Base-by-base conservation (phyloP, 2,888 invertebrate species). In the Leptarthrus brevirostris region DNA sequence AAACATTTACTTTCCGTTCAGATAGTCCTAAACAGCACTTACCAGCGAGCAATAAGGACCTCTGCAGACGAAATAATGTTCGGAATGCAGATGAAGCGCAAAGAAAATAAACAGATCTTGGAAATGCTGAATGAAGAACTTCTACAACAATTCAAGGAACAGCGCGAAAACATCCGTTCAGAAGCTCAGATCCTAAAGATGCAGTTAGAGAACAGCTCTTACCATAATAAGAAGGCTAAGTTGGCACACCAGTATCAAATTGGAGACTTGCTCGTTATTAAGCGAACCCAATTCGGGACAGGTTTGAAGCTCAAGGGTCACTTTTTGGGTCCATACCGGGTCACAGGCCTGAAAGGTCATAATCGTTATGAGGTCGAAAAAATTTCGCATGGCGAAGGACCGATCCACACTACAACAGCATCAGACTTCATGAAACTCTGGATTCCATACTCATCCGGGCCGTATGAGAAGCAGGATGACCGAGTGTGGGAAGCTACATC, bases 101-200 rank as follows among this genome's bases (percentile, higher is more conserved):
- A 53, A 24, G 12, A 1, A 0, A 4, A 53, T 53, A 0, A 12
- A 8, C 3, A 53, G 3, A 8, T 53, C 20, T 10, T 26, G 52
- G 49, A 26, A 3, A 14, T 5, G 16, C 49, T 16, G 49, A 69
- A 52, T 4, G 36, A 69, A 22, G 18, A 52, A 6, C 16, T 22
- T 12, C 44, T 36, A 71, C 76, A 78, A 30, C 78, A 81, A 74
- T 22, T 24, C 4, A 24, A 24, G 24, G 12, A 2, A 8, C n/a
- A n/a, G n/a, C n/a, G n/a, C n/a, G n/a, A n/a, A n/a, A n/a, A n/a
- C n/a, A n/a, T n/a, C n/a, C n/a, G n/a, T n/a, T n/a, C n/a, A n/a
- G n/a, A n/a, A n/a, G n/a, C n/a, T n/a, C 5, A 20, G 3, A 77
- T 69, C 3, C 3, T n/a, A 16, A 49, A 36, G 18, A 18, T 52